These are phyloP conservation scores for Mesoclemmys tuberculata DNA, from an alignment of 2,113 vertebrate genomes.

Conservation along the genomic window DNA sequence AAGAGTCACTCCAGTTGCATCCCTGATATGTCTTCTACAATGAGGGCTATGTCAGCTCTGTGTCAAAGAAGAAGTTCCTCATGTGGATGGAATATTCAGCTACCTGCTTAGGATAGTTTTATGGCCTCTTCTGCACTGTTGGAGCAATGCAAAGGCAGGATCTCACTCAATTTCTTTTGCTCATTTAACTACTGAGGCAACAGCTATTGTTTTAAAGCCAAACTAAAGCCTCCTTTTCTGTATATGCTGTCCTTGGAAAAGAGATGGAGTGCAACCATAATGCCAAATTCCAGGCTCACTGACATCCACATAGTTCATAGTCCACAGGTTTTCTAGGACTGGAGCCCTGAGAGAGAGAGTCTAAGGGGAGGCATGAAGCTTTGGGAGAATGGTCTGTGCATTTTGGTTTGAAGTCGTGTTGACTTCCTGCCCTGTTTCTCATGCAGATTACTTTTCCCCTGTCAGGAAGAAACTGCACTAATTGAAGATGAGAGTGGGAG, in stretches of 20 bases:
- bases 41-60: not conserved
- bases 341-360: not conserved
- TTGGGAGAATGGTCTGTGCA: not conserved
- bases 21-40: not conserved
- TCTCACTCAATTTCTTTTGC: not conserved
- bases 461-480: not conserved
- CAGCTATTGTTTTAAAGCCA: not conserved
- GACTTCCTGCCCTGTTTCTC: not conserved
- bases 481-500: not conserved
- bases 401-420: not conserved
- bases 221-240: not conserved
- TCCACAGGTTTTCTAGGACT: not conserved
- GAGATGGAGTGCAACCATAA: not conserved
- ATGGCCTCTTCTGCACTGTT: not conserved
- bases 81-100: not conserved
- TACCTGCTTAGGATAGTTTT: rapidly evolving
- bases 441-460: not conserved
- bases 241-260: not conserved
- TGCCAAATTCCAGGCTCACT: not conserved
- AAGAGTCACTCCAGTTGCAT: not conserved
- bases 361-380: not conserved
- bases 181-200: not conserved
- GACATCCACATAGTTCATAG: not conserved
- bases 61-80: not conserved
- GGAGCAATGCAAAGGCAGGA: not conserved